Evolutionary conservation across 2,888 invertebrate genomes (phyloP).

Genomic region (Heteromyza rotundicornis): DNA sequence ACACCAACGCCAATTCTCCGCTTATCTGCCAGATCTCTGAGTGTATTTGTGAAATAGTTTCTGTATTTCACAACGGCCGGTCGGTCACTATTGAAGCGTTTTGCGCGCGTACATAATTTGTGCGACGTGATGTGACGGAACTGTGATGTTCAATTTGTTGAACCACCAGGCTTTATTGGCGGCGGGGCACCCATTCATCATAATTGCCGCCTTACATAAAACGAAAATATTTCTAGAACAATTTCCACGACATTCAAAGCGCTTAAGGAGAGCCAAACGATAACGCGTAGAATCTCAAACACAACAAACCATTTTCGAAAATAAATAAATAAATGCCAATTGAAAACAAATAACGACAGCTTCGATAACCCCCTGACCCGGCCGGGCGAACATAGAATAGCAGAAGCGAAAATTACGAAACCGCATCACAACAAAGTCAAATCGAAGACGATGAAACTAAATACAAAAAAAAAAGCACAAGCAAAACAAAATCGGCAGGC

Average conservation of each 20-base stretch:
- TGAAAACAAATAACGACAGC: conserved; percentile 1
- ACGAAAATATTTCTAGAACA: conserved; percentile 5
- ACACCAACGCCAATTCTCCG: too few species aligned
- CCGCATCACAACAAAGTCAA: not conserved
- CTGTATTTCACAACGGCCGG: too few species aligned
- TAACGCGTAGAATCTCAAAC: not conserved
- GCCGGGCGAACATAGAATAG: not conserved
- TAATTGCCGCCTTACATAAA: not conserved
- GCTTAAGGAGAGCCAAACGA: not conserved
- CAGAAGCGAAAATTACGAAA: not conserved
- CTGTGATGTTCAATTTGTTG: not conserved
- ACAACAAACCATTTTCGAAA: not conserved
- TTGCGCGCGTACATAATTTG: not conserved
- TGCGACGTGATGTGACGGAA: not conserved
- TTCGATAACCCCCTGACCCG: not conserved
- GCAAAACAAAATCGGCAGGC: not conserved
- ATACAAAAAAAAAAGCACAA: conserved; percentile 14
- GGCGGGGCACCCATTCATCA: too few species aligned
- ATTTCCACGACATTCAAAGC: not conserved
- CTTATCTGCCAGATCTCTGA: too few species aligned
- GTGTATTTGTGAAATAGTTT: too few species aligned
- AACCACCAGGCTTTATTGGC: too few species aligned
- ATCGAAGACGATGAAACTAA: not conserved
- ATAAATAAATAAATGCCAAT: not conserved
- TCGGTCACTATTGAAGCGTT: too few species aligned